Evolutionary conservation across 2,797 vertebrate genomes (phyloP), one percentile per base, ranked within the genome.

Genomic region (Molossus molossus): DNA sequence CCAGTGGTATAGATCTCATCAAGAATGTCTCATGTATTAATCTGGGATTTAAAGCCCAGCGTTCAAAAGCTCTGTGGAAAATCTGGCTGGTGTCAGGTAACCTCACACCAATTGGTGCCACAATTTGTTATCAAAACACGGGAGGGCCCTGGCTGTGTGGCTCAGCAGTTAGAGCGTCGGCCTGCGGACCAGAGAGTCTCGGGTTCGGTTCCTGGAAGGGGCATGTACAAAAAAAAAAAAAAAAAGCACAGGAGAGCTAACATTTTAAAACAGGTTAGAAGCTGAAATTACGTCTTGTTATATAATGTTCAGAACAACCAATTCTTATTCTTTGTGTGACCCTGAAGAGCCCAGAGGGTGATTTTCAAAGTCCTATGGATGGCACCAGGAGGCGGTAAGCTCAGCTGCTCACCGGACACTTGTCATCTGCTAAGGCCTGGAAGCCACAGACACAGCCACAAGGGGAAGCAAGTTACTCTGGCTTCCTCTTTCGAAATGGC

Each of bases 121-220:
- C 64, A 92, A 88, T 72, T 84, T 48, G 12, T 94, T 91, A 85
- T 82, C 50, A 75, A 96, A 95, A 55, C 40, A 58, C 27, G 87
- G 69, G 40, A 13, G 21, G 65, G 45, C 60, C 33, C 33, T 33
- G 33, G 33, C 33, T 3, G 33, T 33, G 2, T 33, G 33, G 33
- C 33, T 33, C 33, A 33, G 33, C 33, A 33, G 33, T 33, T 33
- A 33, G 33, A 33, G 33, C 3, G 33, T 33, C 33, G 33, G 33
- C 33, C 33, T 33, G 33, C 33, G 33, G 33, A 33, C 33, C 33
- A 33, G 33, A 33, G 33, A 33, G 33, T 33, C 33, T 33, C 33
- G 33, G 33, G 33, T 33, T 33, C 33, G 33, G 33, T 33, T 33
- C 33, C 33, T 33, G 33, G 2, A 3, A 33, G 33, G 33, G 3